These are phyloP conservation scores for Pseudomyrmex concolor DNA, from an alignment of 1,140 invertebrate species.

Conservation along the genomic window DNA sequence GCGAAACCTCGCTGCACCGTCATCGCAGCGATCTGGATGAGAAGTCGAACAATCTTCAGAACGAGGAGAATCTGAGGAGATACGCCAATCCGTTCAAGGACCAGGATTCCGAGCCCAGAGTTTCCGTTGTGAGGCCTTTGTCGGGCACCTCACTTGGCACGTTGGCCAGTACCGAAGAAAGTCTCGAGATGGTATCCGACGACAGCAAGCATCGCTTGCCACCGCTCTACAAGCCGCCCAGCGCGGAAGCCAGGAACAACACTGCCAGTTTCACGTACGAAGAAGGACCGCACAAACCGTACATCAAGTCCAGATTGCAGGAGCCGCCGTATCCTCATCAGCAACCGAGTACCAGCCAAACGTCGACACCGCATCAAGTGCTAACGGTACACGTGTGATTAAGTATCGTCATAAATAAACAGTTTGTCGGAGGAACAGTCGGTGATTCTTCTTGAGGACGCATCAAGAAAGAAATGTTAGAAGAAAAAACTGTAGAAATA, in stretches of 20 bases:
- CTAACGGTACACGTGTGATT: constrained; percentile 86
- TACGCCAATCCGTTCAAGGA: constrained; percentile 88
- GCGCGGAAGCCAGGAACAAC: constrained; percentile 91
- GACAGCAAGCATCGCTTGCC: constrained; percentile 86
- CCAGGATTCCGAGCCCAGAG: constrained; percentile 84
- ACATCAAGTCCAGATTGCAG: constrained; percentile 89
- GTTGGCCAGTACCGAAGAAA: constrained; percentile 84
- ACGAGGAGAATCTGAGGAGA: constrained; percentile 94
- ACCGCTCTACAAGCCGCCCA: constrained; percentile 85
- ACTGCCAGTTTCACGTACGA: constrained; percentile 90
- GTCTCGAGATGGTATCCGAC: constrained; percentile 88
- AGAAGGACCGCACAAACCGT: constrained; percentile 89
- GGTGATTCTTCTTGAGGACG: constrained; percentile 3
- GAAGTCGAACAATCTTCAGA: constrained; percentile 95
- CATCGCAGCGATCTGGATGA: constrained; percentile 90
- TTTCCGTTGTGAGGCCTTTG: constrained; percentile 87
- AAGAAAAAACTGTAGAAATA: neutral
- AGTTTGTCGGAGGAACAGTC: neutral
- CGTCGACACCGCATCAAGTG: constrained; percentile 84
- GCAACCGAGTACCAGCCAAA: constrained; percentile 82
- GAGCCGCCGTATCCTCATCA: constrained; percentile 80
- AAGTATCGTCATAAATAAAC: constrained; percentile 28
- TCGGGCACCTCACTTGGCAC: constrained; percentile 84
- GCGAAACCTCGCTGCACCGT: constrained; percentile 86
- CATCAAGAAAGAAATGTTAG: constrained; percentile 11